phyloP scores from a whole-genome alignment of 2,113 vertebrate genomes.

The Bothrops jararaca region DNA sequence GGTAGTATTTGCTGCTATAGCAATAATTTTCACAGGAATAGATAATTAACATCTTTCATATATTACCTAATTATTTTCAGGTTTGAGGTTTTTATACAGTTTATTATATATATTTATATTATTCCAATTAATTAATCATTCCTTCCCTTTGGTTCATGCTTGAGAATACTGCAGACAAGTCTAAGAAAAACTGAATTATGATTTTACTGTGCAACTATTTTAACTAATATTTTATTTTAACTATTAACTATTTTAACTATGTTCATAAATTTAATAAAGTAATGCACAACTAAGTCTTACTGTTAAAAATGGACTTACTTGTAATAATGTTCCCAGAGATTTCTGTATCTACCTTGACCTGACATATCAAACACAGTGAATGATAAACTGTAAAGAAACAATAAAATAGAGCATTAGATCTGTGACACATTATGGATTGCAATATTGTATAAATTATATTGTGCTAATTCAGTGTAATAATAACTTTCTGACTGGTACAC shows the following conservation, averaged over 20 bases:
- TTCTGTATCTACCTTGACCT: slow-evolving; percentile 96
- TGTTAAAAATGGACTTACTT: slow-evolving; percentile 79
- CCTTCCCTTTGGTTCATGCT: not conserved
- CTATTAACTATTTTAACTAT: not conserved
- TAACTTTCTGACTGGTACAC: not conserved
- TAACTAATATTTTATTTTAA: not conserved
- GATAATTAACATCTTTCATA: not conserved
- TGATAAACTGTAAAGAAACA: slow-evolving; percentile 79
- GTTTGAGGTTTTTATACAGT: not conserved
- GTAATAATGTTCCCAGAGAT: slow-evolving; percentile 99
- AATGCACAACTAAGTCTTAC: slow-evolving; percentile 17
- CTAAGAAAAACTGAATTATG: not conserved
- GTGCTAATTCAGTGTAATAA: not conserved
- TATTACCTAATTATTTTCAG: not conserved
- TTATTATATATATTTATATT: not conserved
- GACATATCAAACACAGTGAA: slow-evolving; percentile 99
- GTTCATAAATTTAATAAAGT: not conserved
- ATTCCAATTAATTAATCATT: not conserved
- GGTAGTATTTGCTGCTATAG: not conserved
- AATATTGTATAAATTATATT: not conserved
- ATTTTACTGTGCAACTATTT: not conserved
- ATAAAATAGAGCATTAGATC: slow-evolving; percentile 8
- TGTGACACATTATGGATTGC: not conserved
- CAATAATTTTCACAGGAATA: not conserved
- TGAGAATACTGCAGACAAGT: not conserved